Percentiles rank a stretch among this genome's conserved stretches.
These are phyloP conservation scores for Sebastes flavidus DNA, from an alignment of 2,797 vertebrate genomes.

Conservation along the genomic window DNA sequence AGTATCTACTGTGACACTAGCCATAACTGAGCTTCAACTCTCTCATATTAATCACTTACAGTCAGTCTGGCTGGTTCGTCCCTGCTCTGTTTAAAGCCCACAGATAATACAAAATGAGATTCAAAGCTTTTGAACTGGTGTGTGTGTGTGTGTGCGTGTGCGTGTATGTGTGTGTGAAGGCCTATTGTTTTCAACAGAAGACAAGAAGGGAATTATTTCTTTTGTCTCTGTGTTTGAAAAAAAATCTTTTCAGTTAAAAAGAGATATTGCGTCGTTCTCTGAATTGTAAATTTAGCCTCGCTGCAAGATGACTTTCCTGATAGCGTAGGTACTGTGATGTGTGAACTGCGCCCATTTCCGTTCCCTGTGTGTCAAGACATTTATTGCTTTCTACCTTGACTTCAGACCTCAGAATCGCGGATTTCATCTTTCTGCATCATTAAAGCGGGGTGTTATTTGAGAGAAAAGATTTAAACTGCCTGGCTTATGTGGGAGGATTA, in stretches of 20 bases:
- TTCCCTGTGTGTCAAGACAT: neutral
- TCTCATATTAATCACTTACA: neutral
- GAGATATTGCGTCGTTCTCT: neutral
- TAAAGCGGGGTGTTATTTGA: constrained; percentile 20
- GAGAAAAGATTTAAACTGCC: constrained; percentile 18
- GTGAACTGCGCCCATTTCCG: neutral
- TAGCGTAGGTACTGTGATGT: neutral
- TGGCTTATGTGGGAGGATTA: constrained; percentile 25
- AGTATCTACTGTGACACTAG: neutral
- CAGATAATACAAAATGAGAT: neutral
- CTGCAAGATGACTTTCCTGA: neutral
- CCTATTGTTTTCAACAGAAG: neutral
- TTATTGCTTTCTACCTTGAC: neutral
- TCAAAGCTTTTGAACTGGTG: neutral
- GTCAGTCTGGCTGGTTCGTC: neutral
- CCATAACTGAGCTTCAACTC: neutral
- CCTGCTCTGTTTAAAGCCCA: neutral
- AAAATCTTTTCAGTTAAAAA: neutral
- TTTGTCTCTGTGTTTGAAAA: neutral
- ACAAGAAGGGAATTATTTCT: neutral
- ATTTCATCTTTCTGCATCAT: constrained; percentile 34
- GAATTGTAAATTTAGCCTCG: neutral
- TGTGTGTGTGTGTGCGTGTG: too few relatives aligned
- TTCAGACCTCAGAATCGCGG: neutral
- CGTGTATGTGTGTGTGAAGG: neutral